Percentiles rank a stretch among this genome's conserved stretches.
Conservation (phyloP, 2,888 invertebrate species). For the Nomada flava region DNA sequence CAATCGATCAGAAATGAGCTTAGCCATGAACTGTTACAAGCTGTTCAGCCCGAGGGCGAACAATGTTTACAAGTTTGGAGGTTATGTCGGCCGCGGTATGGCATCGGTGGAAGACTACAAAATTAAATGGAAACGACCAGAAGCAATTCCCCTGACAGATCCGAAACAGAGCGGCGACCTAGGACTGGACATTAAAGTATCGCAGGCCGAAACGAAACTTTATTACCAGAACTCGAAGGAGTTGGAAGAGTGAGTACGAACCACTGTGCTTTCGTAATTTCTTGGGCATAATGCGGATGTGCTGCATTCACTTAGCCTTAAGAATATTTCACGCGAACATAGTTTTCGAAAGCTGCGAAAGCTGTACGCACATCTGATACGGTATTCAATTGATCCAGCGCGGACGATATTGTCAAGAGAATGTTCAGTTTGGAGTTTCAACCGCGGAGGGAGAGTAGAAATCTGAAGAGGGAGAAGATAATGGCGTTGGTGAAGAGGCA, state of each 20-base stretch:
- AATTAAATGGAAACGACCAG: constrained; percentile 92
- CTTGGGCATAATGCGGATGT: too few species aligned
- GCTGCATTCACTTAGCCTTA: too few species aligned
- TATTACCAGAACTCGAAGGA: constrained; percentile 88
- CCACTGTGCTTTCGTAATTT: not conserved
- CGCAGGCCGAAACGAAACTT: constrained; percentile 85
- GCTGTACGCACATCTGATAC: too few species aligned
- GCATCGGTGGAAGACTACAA: constrained; percentile 86
- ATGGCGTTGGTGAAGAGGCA: constrained; percentile 89
- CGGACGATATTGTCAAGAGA: constrained; percentile 89
- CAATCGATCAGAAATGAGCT: constrained; percentile 15
- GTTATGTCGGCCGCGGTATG: constrained; percentile 78
- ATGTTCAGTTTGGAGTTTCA: constrained; percentile 90
- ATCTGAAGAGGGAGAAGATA: constrained; percentile 85
- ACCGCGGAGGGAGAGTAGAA: constrained; percentile 85
- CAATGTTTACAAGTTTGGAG: constrained; percentile 33
- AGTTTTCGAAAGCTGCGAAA: too few species aligned
- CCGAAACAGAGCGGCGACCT: constrained; percentile 91
- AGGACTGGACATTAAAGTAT: constrained; percentile 86
- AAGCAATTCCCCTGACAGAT: constrained; percentile 87
- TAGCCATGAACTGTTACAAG: constrained; percentile 7
- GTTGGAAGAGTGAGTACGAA: constrained; percentile 87
- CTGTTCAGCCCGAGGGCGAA: not conserved
- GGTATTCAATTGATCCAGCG: constrained; percentile 84
- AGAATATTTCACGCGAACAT: too few species aligned